Conservation (phyloP, 2,797 vertebrate genomes). For the Linurgus olivaceus region DNA sequence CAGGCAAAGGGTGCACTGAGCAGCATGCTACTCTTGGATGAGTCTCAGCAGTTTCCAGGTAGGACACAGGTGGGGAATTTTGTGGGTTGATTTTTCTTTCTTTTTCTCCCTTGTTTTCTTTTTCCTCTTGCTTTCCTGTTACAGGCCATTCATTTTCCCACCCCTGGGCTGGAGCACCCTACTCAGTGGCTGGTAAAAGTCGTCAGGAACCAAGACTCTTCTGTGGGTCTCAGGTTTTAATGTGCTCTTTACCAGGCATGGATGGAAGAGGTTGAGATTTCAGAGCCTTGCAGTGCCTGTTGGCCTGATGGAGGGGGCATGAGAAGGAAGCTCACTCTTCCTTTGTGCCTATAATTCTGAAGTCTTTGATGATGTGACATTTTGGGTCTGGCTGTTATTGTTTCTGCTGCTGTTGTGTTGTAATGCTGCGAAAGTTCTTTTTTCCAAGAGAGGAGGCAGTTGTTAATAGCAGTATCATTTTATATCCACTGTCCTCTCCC, state of each 20-base stretch:
- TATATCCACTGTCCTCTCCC: neutral
- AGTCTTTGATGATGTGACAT: neutral
- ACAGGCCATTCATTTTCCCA: neutral
- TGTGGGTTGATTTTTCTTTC: neutral
- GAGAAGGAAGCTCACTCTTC: neutral
- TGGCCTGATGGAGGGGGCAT: neutral
- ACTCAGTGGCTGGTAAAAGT: neutral
- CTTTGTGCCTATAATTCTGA: neutral
- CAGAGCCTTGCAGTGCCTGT: neutral
- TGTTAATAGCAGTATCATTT: neutral
- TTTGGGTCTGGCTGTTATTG: neutral
- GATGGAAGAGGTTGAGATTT: neutral
- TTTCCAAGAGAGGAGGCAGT: neutral
- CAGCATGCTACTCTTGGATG: conserved; percentile 67
- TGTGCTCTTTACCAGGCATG: neutral
- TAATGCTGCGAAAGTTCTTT: neutral
- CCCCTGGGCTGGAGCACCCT: neutral
- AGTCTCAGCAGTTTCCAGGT: conserved; percentile 66
- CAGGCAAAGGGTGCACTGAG: neutral
- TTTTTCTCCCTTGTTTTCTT: neutral
- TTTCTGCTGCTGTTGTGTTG: neutral
- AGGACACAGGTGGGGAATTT: neutral
- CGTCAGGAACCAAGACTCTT: neutral
- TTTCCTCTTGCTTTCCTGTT: neutral
- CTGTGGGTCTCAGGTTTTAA: neutral